Evolutionary conservation across 2,888 invertebrate genomes (phyloP), one percentile per base, ranked within the genome.

Genomic region (Candidula unifasciata): DNA sequence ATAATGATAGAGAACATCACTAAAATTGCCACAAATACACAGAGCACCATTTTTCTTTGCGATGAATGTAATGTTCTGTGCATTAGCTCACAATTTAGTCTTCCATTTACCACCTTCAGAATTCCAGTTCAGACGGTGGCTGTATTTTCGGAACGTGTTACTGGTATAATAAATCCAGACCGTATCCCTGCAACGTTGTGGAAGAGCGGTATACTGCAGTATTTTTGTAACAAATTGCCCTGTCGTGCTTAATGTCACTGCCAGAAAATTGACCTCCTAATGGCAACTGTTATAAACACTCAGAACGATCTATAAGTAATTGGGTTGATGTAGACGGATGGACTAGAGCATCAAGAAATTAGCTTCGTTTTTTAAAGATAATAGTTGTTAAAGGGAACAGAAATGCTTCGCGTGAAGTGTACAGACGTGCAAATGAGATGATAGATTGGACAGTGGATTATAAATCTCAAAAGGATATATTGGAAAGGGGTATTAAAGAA

Each of bases 361-460:
- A 80, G 80, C 80, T 68, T 80, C 68, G 80, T 80, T 80, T 60
- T 21, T 44, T 44, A 44, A 68, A 30, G 52, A 80, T 80, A 80
- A 68, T 68, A 57, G 68, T 16, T 35, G 68, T 30, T 44, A 44
- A 30, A 80, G 68, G 68, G 21, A 52, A 68, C 80, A 66, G 80
- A 80, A 80, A 80, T 68, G 44, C 80, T 35, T 44, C 27, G 44
- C n/a, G n/a, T 60, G 60, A 18, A 5, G 1, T 6, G 60, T 60
- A 24, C n/a, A 21, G 60, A 60, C 44, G 6, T 44, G 44, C 13
- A 44, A 44, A 44, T 44, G 44, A 44, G 8, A 44, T 6, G 13
- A 44, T 6, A 44, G 44, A 44, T 44, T 44, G 13, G 44, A 44
- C 44, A 44, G 6, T n/a, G n/a, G 13, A 44, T 44, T 44, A 44